Conservation (phyloP, 2,113 vertebrate species). For the Pollimyrus isidori region DNA sequence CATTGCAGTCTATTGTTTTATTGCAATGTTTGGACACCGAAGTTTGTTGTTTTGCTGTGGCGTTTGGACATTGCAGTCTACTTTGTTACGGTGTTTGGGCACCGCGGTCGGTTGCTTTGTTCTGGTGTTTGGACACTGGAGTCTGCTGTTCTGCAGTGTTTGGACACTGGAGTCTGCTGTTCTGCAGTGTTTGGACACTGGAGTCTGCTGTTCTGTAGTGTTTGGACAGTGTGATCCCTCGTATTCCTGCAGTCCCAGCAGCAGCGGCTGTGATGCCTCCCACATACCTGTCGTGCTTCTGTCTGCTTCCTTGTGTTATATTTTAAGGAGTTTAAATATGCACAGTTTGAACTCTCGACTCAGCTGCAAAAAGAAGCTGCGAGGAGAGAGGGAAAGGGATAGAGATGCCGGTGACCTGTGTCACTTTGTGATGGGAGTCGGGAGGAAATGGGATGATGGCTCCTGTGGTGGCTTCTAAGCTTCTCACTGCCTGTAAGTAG, state of each 20-base stretch:
- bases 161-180: background rate
- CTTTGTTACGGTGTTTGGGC: background rate
- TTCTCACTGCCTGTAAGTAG: background rate
- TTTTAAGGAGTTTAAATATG: background rate
- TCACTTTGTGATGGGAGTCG: background rate
- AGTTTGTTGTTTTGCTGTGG: background rate
- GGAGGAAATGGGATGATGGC: background rate
- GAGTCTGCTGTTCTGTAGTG: background rate
- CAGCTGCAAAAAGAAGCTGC: background rate
- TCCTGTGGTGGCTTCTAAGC: background rate
- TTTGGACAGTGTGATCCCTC: background rate
- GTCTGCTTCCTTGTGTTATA: background rate
- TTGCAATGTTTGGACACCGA: background rate
- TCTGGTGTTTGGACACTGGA: background rate
- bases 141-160: background rate
- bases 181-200: background rate
- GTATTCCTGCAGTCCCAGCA: background rate
- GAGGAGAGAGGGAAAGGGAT: background rate
- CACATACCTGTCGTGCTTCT: background rate
- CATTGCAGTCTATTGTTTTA: background rate
- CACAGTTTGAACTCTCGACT: background rate
- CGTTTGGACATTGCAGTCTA: background rate
- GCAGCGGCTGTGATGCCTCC: background rate
- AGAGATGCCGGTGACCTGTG: background rate
- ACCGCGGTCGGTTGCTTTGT: background rate